Base-by-base conservation (phyloP, 64 coral and sea anemone genomes). In the Dendronephthya gigantea region DNA sequence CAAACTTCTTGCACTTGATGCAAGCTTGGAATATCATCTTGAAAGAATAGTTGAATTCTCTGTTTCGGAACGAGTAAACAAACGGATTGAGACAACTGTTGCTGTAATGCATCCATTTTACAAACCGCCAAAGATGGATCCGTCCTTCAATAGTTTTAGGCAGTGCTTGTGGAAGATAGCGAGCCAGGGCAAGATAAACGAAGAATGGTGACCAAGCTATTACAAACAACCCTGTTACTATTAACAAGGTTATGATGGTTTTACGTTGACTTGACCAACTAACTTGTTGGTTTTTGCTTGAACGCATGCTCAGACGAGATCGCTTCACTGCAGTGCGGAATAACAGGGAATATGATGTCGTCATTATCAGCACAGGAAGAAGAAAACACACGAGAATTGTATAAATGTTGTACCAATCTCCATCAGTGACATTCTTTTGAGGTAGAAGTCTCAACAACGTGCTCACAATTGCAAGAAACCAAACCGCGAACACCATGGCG, bases 91-190 rank as follows among this genome's bases (percentile, higher is more conserved):
- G 32, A 6, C 85, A 85, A 45, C 90, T 92, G 45, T 92, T 84
- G n/a, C 55, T 68, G 56, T 92, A 92, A 58, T 92, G 90, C 86
- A 86, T 88, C 47, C 86, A 92, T 50, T 92, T 92, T 23, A 92
- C 86, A 88, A 92, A 92, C 34, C 82, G 83, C 82, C 11, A 92
- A 33, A 6, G 87, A 39, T 40, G 85, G 81, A 15, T 84, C 51
- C 15, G 30, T 51, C 86, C 90, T 79, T 79, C 49, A 13, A 84
- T 30, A 23, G 81, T 35, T 12, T 39, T 83, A 35, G 90, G 90
- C 11, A 92, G 66, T 3, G 82, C 37, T 22, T 84, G 56, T 19
- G 90, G 90, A 39, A 83, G 38, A 68, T 92, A 92, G 23, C 85
- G 87, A 32, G 48, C 85, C 27, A 92, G 43, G 40, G 83, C 82